Base-by-base conservation (phyloP, 64 coral and sea anemone genomes). In the Montipora efflorescens region DNA sequence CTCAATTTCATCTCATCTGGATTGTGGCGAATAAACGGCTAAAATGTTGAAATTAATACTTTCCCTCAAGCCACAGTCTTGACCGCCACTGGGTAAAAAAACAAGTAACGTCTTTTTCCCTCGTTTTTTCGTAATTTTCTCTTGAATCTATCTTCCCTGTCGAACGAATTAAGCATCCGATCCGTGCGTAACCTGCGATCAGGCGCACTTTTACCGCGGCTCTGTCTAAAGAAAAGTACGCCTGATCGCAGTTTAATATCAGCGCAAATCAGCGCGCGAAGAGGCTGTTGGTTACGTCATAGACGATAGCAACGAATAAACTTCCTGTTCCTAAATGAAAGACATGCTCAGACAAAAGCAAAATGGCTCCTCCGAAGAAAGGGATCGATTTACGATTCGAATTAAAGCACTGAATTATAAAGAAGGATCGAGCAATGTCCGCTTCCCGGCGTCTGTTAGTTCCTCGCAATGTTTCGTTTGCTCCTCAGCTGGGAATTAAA, bases 401-500 rank as follows among this genome's bases (percentile, higher is more conserved):
- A 70, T 70, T 50, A 36, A 70, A 71, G 49, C 19, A 45, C 7
- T 85, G 19, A 71, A 85, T 85, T 71, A 1, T 70, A 85, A 51
- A 18, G 62, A 7, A 85, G 46, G 19, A 8, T 8, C 18, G 20
- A 11, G 48, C 46, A 6, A 85, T 85, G 82, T 85, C 82, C 7
- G 3, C 66, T 8, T 48, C 62, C 16, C 82, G 82, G 10, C 82
- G 82, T 11, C 46, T 85, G 61, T 49, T 85, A 70, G 59, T 62
- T 47, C 8, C 66, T 5, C 82, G 82, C 15, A 85, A 85, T 70
- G 82, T 62, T 12, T 85, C 82, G 16, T 85, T 85, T 46, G 82
- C 82, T 5, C 82, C 82, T 9, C 82, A 85, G 21, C 48, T 85
- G 82, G 82, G 82, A 46, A 85, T 85, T 71, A 70, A 85, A 85